These are phyloP conservation scores for Ectemnius cavifrons DNA, from an alignment of 2,888 invertebrate species.

Conservation along the genomic window DNA sequence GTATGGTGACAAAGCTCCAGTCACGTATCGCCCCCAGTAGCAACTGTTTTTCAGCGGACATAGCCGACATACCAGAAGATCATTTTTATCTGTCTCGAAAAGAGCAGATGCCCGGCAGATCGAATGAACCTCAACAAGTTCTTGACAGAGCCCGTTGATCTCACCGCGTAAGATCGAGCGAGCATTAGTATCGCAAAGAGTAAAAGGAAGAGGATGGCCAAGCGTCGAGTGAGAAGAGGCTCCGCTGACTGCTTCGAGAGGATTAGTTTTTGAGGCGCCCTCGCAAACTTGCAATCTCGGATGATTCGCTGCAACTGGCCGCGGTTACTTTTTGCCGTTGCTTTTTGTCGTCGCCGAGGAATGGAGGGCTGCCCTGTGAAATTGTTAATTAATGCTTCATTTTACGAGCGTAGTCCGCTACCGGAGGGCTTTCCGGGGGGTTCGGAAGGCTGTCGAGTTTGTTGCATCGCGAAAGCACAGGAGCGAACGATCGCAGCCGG, in stretches of 20 bases:
- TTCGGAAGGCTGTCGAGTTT: not conserved
- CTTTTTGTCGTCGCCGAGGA: not conserved
- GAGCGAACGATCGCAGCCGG: not conserved
- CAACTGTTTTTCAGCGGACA: constrained; percentile 20
- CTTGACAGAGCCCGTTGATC: not conserved
- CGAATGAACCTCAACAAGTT: not conserved
- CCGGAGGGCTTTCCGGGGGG: not conserved
- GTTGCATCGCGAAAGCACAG: not conserved
- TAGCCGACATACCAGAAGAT: not conserved
- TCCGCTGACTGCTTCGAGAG: too few species aligned
- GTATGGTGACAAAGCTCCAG: constrained; percentile 50
- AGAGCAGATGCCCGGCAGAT: too few species aligned
- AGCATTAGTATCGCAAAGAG: too few species aligned
- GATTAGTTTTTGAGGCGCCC: not conserved
- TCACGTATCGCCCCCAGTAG: constrained; percentile 34
- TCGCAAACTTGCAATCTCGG: not conserved
- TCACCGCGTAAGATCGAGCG: not conserved
- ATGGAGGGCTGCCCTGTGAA: not conserved
- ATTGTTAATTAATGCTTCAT: constrained; percentile 8
- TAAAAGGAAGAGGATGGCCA: too few species aligned
- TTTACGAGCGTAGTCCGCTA: not conserved
- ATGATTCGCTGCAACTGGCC: constrained; percentile 9
- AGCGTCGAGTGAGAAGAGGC: too few species aligned
- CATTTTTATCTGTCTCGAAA: too few species aligned
- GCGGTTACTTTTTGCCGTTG: not conserved